A percentile compares a stretch with the other conserved stretches of the same genome.
Conservation (phyloP, 2,113 vertebrate species). For the Zosterops pallidus region DNA sequence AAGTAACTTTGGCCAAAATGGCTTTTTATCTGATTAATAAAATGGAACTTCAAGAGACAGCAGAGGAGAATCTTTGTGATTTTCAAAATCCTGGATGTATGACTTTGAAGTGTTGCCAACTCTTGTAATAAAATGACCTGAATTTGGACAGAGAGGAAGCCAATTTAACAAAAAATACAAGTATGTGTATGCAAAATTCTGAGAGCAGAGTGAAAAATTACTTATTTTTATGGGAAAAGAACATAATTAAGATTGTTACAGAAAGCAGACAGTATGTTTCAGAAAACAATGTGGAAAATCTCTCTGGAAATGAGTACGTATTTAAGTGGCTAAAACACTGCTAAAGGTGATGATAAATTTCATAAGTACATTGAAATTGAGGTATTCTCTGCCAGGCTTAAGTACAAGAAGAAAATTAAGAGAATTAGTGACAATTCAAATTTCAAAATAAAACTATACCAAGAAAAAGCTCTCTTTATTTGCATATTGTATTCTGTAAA, state of each 20-base stretch:
- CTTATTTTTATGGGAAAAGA: background rate
- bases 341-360: background rate
- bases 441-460: background rate
- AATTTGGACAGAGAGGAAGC: background rate
- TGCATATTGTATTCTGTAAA: background rate
- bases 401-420: background rate
- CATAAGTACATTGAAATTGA: background rate
- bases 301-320: background rate
- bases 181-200: background rate
- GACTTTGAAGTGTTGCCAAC: background rate
- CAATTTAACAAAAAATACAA: background rate
- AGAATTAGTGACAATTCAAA: background rate
- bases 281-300: background rate
- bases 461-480: background rate
- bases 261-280: background rate
- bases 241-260: background rate
- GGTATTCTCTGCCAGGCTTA: background rate
- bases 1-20: background rate
- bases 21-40: conserved; percentile 30
- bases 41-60: background rate
- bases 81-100: background rate
- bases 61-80: background rate
- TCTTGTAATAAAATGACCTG: background rate
- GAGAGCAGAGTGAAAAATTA: background rate
- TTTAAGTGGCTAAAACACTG: background rate